Conservation (phyloP, 2,888 invertebrate species). For the Drosophila helvetica region DNA sequence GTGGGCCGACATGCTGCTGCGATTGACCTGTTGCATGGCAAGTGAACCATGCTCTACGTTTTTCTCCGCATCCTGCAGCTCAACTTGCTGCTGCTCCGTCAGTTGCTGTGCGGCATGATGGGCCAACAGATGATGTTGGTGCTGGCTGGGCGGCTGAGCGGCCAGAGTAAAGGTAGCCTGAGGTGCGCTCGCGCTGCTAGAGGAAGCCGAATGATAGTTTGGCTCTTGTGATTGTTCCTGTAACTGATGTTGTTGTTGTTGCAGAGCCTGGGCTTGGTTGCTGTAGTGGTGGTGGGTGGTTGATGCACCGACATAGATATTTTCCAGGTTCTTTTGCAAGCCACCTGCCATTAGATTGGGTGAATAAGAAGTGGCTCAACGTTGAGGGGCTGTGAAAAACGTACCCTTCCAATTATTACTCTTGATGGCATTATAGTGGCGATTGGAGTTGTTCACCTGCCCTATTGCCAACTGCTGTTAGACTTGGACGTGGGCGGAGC, state of each 20-base stretch:
- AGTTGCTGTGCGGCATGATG: conserved; percentile 47
- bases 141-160: conserved; percentile 12
- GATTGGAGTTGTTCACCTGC: too few relatives aligned
- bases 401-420: too few relatives aligned
- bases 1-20: conserved; percentile 71
- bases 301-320: conserved; percentile 73
- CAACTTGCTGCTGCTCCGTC: conserved; percentile 54
- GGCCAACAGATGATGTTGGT: conserved; percentile 58
- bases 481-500: too few relatives aligned
- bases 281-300: conserved; percentile 79
- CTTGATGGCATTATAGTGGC: too few relatives aligned
- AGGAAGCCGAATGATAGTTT: too few relatives aligned
- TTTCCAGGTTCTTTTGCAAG: conserved; percentile 77
- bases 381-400: too few relatives aligned
- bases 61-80: conserved; percentile 51
- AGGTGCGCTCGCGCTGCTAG: conserved; percentile 69
- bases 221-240: conserved; percentile 33
- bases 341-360: too few relatives aligned
- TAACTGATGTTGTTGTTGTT: conserved; percentile 44
- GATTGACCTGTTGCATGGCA: conserved; percentile 61
- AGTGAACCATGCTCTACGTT: conserved; percentile 58
- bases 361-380: too few relatives aligned
- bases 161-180: conserved; percentile 73
- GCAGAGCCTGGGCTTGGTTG: conserved; percentile 68
- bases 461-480: too few relatives aligned